Conservation (phyloP, 2,888 invertebrate genomes). For the Chalcosyrphus nemorum region DNA sequence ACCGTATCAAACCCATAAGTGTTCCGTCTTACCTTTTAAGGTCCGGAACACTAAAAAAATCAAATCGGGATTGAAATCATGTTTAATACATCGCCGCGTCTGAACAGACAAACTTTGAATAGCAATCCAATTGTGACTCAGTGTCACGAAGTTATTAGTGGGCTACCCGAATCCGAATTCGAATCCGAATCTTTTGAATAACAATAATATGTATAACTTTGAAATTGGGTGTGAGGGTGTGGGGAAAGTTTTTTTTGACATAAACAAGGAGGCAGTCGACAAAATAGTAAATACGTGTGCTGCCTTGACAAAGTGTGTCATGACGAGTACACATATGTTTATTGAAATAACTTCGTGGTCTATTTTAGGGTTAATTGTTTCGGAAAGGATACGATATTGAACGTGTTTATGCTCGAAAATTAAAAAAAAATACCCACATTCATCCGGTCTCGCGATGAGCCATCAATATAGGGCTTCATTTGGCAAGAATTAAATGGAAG, state of each 20-base stretch:
- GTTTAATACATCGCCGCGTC: constrained; percentile 35
- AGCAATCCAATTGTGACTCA: constrained; percentile 39
- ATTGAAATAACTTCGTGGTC: background rate
- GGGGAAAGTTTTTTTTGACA: constrained; percentile 42
- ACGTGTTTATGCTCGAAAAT: too few relatives aligned
- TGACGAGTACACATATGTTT: too few relatives aligned
- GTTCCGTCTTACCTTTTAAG: too few relatives aligned
- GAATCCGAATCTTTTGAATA: constrained; percentile 46
- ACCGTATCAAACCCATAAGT: too few relatives aligned
- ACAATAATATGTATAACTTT: constrained; percentile 11
- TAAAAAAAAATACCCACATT: too few relatives aligned
- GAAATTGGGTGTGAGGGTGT: constrained; percentile 17
- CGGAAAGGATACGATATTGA: too few relatives aligned
- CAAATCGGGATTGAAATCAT: constrained; percentile 15
- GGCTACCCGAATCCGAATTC: too few relatives aligned
- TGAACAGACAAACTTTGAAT: constrained; percentile 38
- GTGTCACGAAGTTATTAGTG: constrained; percentile 34
- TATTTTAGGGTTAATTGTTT: background rate
- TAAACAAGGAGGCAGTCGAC: background rate
- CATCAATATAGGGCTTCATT: too few relatives aligned
- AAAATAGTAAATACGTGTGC: constrained; percentile 11
- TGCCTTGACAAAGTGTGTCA: constrained; percentile 24
- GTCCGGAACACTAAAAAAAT: background rate
- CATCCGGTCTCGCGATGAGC: too few relatives aligned
- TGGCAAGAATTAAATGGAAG: too few relatives aligned